Evolutionary conservation across 1,140 invertebrate species (phyloP), one percentile per base, ranked within the genome.

Genomic region (Lycorma delicatula): DNA sequence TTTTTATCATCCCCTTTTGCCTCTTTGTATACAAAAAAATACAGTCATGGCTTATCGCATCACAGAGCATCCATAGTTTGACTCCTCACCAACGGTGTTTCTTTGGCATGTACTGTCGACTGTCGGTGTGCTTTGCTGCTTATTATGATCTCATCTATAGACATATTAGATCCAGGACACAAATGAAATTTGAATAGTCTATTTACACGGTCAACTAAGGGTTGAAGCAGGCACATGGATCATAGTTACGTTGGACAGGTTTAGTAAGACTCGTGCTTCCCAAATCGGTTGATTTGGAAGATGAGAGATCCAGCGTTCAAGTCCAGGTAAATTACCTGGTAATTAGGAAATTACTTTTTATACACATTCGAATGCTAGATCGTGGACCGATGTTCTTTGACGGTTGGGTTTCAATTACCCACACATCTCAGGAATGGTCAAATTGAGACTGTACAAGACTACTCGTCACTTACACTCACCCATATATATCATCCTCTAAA

Each of bases 31-130:
- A 58, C 29, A 57, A 54, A 54, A 58, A 38, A 22, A 31, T 13
- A 38, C 50, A 52, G 23, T 53, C 27, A 18, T 53, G 51, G 18
- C 11, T n/a, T n/a, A 31, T 18, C n/a, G 26, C 27, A 23, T 59
- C 55, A n/a, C 56, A 61, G 1, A 59, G 29, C 52, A 48, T 47
- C 52, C 56, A 61, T 26, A 61, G 46, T 53, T 61, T 61, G 16
- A 59, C 49, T 47, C 57, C 57, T 58, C 60, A 59, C 18, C 52
- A 28, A 53, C 60, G 60, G 49, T 54, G 57, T 48, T 59, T 61
- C 31, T 59, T 59, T 36, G 56, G 56, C 36, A 59, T 29, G 29
- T 61, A 61, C 48, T 61, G 58, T 49, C 11, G 56, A 44, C 47
- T 49, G 29, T 48, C 58, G 26, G 46, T 60, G 55, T 27, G 18